A percentile compares a stretch with the other conserved stretches of the same genome.
Evolutionary conservation across 2,113 vertebrate genomes (phyloP).

Genomic region (Crypturellus undulatus): DNA sequence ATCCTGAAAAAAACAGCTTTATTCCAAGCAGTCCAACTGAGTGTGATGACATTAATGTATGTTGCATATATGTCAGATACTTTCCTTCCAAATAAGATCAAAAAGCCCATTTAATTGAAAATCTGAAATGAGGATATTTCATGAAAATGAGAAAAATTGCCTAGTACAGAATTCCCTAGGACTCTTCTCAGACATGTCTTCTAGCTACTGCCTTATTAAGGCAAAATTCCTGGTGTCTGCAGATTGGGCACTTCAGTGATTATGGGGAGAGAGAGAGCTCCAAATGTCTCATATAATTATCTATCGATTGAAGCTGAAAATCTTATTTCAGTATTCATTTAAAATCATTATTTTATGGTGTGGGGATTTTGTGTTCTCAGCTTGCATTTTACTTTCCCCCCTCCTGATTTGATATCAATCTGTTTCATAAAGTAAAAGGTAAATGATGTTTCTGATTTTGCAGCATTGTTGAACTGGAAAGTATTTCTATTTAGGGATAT

Average conservation of each 20-base stretch:
- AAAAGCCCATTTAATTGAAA: neutral
- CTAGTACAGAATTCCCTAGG: neutral
- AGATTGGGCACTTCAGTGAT: neutral
- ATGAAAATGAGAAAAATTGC: neutral
- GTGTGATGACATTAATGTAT: neutral
- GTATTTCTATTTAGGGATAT: neutral
- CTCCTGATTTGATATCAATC: neutral
- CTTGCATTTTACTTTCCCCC: neutral
- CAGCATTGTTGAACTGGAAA: slow-evolving; percentile 61
- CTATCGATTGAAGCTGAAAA: neutral
- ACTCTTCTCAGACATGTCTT: rapidly evolving
- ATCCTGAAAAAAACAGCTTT: neutral
- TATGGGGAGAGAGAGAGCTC: neutral
- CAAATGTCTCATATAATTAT: neutral
- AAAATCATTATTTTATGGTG: neutral
- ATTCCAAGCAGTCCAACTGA: too few species aligned
- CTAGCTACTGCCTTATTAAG: neutral
- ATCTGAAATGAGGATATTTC: neutral
- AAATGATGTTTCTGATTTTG: slow-evolving; percentile 70
- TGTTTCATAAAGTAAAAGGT: neutral
- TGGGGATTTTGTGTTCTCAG: neutral
- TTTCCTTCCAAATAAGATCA: neutral
- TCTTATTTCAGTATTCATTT: neutral
- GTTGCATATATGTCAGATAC: rapidly evolving
- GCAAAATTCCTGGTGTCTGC: neutral